Evolutionary conservation across 2,888 invertebrate genomes (phyloP).

Genomic region (Heliconius charithonia): DNA sequence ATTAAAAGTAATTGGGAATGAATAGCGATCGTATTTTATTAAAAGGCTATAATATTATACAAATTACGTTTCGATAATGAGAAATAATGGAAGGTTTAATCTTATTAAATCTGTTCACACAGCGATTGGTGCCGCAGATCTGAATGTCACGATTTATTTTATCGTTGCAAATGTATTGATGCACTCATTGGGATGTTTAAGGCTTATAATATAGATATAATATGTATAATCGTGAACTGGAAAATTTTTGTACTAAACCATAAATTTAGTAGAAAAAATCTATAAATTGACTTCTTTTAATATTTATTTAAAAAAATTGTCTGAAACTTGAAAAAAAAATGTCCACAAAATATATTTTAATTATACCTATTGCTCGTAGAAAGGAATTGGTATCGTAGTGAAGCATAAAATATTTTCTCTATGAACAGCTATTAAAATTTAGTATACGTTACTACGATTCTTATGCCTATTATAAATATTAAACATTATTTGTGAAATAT

Average conservation of each 20-base stretch:
- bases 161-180: conserved; percentile 69
- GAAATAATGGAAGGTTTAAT: conserved; percentile 60
- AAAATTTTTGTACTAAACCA: conserved; percentile 41
- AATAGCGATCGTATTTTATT: conserved; percentile 13
- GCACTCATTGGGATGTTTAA: conserved; percentile 55
- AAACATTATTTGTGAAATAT: too few species aligned
- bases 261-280: too few species aligned
- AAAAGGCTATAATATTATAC: conserved; percentile 58
- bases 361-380: too few species aligned
- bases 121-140: conserved; percentile 59
- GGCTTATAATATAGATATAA: conserved; percentile 38
- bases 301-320: too few species aligned
- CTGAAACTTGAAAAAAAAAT: too few species aligned
- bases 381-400: too few species aligned
- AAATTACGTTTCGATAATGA: conserved; percentile 52
- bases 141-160: conserved; percentile 70
- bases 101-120: conserved; percentile 65
- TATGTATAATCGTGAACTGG: conserved; percentile 40
- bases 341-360: too few species aligned
- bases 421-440: too few species aligned
- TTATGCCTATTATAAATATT: too few species aligned
- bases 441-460: too few species aligned
- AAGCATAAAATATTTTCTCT: too few species aligned
- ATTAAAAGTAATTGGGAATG: neutral
- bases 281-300: too few species aligned